A percentile compares a stretch with the other conserved stretches of the same genome.
These are phyloP conservation scores for Montipora capricornis DNA, from an alignment of 64 coral and sea anemone species.

Conservation along the genomic window DNA sequence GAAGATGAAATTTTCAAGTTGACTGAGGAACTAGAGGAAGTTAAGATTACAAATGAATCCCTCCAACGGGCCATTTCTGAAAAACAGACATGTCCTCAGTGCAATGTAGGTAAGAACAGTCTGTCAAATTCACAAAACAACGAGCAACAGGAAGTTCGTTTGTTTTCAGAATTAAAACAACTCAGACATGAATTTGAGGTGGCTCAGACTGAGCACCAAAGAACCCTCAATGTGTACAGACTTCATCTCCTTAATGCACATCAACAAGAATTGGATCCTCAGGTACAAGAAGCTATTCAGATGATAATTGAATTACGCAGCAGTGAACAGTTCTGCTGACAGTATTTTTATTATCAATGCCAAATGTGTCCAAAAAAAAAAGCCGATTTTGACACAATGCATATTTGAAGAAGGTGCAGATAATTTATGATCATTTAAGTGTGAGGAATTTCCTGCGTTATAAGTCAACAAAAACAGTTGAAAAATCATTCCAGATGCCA, in stretches of 20 bases:
- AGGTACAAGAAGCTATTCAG: slow-evolving; percentile 80
- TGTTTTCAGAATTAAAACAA: slow-evolving; percentile 45
- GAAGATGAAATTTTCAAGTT: slow-evolving; percentile 92
- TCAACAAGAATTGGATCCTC: slow-evolving; percentile 67
- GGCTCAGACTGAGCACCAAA: slow-evolving; percentile 60
- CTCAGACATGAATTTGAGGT: slow-evolving; percentile 53
- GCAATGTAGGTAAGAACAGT: background rate
- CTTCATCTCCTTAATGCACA: slow-evolving; percentile 88
- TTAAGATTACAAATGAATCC: slow-evolving; percentile 86
- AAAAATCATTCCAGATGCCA: too few species aligned
- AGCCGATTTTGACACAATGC: too few species aligned
- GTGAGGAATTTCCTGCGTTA: too few species aligned
- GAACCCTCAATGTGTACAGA: slow-evolving; percentile 84
- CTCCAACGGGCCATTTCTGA: slow-evolving; percentile 54
- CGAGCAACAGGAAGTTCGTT: background rate
- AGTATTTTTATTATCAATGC: too few species aligned
- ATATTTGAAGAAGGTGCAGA: too few species aligned
- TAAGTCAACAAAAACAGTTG: too few species aligned
- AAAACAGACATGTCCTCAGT: background rate
- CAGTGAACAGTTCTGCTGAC: slow-evolving; percentile 93
- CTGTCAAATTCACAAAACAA: background rate
- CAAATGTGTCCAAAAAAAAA: too few species aligned
- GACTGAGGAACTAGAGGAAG: slow-evolving; percentile 77
- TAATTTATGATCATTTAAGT: too few species aligned
- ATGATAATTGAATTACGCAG: slow-evolving; percentile 73